Evolutionary conservation across 2,113 vertebrate species (phyloP), one percentile per base, ranked within the genome.

Genomic region (Crotalus horridus): DNA sequence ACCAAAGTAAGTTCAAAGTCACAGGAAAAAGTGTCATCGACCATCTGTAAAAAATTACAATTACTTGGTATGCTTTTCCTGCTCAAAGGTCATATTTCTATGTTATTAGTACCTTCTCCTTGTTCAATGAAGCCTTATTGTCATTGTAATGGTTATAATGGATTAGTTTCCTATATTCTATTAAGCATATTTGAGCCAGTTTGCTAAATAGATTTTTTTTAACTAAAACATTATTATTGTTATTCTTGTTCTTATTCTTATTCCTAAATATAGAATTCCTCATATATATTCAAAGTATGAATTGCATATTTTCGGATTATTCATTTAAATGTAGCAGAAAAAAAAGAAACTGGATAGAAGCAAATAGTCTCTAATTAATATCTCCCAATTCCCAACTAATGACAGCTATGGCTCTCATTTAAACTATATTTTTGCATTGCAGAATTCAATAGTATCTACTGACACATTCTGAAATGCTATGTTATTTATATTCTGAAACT

Each of bases 401-500:
- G 97, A 96, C 96, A 97, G 97, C 94, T 92, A 96, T 96, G 64
- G 96, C 95, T 97, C 96, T 90, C 97, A 97, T 97, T 97, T 97
- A 48, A 97, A 97, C 93, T 95, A 87, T 96, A 97, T 97, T 97
- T 92, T 98, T 96, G 96, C 96, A 95, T 97, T 97, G 96, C 97
- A 97, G 97, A 98, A 97, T 97, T 97, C 96, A 97, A 96, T 98
- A 97, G 97, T 95, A 95, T 96, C 97, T 98, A 96, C 97, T 97
- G 97, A 97, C 97, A 97, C 95, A 95, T 94, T 98, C 97, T 97
- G 96, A 98, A 98, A 98, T 96, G 96, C 95, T 96, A 96, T 93
- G 96, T 97, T 97, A 97, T 98, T 98, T 97, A 97, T 97, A 97
- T 69, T 96, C 94, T 95, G 94, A 97, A 98, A 97, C 92, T 98